Evolutionary conservation across 2,797 vertebrate species (phyloP).

Genomic region (Pseudocheirus occidentalis): DNA sequence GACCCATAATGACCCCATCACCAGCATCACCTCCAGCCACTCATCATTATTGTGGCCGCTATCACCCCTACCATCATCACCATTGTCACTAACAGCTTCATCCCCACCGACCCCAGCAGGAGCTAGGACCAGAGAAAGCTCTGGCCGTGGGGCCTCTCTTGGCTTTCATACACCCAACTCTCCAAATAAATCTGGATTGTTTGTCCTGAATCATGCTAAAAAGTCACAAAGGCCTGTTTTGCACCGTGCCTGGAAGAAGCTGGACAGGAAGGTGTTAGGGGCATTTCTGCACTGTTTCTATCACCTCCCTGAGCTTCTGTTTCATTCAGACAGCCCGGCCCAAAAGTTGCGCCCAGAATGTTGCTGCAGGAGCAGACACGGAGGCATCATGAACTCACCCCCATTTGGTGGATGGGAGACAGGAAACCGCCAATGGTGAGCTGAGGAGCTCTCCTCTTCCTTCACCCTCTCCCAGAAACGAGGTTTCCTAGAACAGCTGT

Average conservation of each 20-base stretch:
- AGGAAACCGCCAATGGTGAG: neutral
- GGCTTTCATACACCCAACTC: neutral
- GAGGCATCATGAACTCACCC: neutral
- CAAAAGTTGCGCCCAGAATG: neutral
- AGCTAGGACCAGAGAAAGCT: neutral
- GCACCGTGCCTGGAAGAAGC: neutral
- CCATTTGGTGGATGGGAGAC: neutral
- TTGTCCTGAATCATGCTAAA: neutral
- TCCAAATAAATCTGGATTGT: neutral
- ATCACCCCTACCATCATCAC: neutral
- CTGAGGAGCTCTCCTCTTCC: neutral
- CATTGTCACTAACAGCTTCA: neutral
- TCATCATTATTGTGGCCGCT: too few relatives aligned
- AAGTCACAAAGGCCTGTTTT: neutral
- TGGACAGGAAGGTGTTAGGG: neutral
- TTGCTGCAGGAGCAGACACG: neutral
- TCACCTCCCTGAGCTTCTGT: neutral
- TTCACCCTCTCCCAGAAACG: neutral
- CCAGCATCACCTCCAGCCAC: neutral
- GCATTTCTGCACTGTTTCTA: neutral
- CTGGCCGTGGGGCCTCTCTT: neutral
- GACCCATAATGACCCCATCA: neutral
- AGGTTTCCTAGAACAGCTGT: neutral
- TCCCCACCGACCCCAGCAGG: neutral
- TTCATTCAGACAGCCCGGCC: neutral